Base-by-base conservation (phyloP, 2,888 invertebrate genomes). In the Liposcelis brunnea region DNA sequence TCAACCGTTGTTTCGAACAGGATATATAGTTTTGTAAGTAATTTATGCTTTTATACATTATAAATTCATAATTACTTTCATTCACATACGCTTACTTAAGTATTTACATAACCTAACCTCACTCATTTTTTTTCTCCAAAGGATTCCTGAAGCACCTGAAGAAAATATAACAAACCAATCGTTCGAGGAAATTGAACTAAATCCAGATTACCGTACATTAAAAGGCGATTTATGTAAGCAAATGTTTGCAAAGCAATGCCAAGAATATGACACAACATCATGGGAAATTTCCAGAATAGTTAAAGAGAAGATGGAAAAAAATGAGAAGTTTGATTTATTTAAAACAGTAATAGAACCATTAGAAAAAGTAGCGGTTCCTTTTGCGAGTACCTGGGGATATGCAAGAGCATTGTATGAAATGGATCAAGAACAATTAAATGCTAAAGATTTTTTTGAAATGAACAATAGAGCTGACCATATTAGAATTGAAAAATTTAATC, bases 361-460 rank as follows among this genome's bases (percentile, higher is more conserved):
- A 19, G 90, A 94, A 58, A 71, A 72, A 53, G 60, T 78, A 1
- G 75, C 77, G 31, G 69, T 72, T 1, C 78, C 82, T 8, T 62
- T 94, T 42, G 83, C 86, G 57, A 73, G 78, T 42, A 85, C 85
- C 2, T 90, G 87, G 86, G 85, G 86, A 8, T 71, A 89, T 53
- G 79, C 87, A 0, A 90, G 89, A 62, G 77, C 83, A 2, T 61
- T 93, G 10, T 87, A 83, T 58, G 65, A 84, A 43, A 81, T 84
- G 4, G 82, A 84, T 56, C n/a, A n/a, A n/a, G n/a, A 79, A 78
- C 55, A 75, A 77, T 1, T 59, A 80, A 10, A 84, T 89, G 75
- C 83, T 86, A 0, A 80, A 54, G 74, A 80, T 55, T 78, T 91
- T 51, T 83, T 87, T 55, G 77, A 81, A 49, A 69, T 89, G 52